phyloP scores from a whole-genome alignment of 1,140 invertebrate genomes.

The Sinonovacula constricta region DNA sequence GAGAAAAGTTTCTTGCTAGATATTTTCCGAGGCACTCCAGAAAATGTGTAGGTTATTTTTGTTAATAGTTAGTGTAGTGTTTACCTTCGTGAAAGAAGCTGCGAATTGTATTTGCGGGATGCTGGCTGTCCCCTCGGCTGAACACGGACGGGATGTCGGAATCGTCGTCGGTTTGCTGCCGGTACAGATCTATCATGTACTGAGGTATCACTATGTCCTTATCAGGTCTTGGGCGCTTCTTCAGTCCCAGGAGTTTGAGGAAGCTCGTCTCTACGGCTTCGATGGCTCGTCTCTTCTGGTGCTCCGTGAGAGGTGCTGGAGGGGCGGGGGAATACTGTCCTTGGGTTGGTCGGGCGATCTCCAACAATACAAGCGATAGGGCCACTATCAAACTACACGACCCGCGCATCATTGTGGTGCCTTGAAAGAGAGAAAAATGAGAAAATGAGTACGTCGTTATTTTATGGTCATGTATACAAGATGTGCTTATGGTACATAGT shows the following conservation, averaged over 20 bases:
- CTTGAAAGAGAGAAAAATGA: slow-evolving; percentile 54
- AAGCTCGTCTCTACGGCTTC: slow-evolving; percentile 84
- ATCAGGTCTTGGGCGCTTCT: slow-evolving; percentile 81
- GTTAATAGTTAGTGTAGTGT: too few relatives aligned
- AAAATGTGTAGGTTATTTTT: too few relatives aligned
- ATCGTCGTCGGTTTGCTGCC: slow-evolving; percentile 54
- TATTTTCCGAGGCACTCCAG: too few relatives aligned
- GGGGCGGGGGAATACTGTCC: slow-evolving; percentile 36
- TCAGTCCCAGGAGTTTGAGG: slow-evolving; percentile 87
- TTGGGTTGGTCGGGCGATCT: slow-evolving; percentile 12
- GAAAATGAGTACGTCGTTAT: too few relatives aligned
- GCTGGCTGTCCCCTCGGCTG: slow-evolving; percentile 11
- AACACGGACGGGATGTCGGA: slow-evolving; percentile 30
- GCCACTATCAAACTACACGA: slow-evolving; percentile 55
- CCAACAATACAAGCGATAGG: slow-evolving; percentile 40
- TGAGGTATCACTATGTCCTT: slow-evolving; percentile 84
- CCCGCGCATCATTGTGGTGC: slow-evolving; percentile 62
- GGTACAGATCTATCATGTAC: slow-evolving; percentile 88
- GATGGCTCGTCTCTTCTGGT: slow-evolving; percentile 55
- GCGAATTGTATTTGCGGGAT: slow-evolving; percentile 89
- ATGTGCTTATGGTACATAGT: too few relatives aligned
- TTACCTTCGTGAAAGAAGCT: slow-evolving; percentile 90
- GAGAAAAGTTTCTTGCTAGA: too few relatives aligned
- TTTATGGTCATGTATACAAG: too few relatives aligned
- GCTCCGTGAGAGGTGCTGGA: slow-evolving; percentile 51